These are phyloP conservation scores for Peromyscus californicus DNA, from an alignment of 2,113 vertebrate genomes.

Conservation along the genomic window DNA sequence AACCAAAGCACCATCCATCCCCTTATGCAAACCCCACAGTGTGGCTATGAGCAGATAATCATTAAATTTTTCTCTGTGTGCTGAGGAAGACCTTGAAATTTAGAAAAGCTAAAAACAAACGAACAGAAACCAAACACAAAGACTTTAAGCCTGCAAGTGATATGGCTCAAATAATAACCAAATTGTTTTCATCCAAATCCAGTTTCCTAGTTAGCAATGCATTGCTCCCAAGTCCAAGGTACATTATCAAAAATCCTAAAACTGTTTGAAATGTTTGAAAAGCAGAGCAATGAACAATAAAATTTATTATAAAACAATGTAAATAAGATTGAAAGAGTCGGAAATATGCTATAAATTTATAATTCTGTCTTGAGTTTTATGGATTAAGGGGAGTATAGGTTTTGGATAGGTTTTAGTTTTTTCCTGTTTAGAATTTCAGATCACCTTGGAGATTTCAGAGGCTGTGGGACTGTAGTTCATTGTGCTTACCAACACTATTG, in stretches of 20 bases:
- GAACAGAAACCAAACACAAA: neutral
- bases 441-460: neutral
- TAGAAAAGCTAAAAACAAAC: conserved; percentile 49
- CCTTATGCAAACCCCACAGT: neutral
- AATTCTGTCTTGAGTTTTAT: neutral
- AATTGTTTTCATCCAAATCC: conserved; percentile 25
- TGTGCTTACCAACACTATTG: neutral
- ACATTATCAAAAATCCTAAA: neutral
- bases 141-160: conserved; percentile 1
- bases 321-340: neutral
- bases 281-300: neutral
- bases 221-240: neutral
- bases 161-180: conserved; percentile 45
- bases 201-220: neutral
- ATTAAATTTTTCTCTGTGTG: neutral
- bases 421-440: conserved; percentile 32
- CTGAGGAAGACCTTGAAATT: conserved; percentile 17
- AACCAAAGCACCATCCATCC: neutral
- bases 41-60: neutral
- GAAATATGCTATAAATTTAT: neutral
- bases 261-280: neutral
- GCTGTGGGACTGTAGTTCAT: neutral
- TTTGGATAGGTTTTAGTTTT: neutral
- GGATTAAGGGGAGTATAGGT: neutral
- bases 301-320: neutral